Evolutionary conservation across 2,888 invertebrate species (phyloP), one percentile per base, ranked within the genome.

Genomic region (Melikaiella ostensackeni): DNA sequence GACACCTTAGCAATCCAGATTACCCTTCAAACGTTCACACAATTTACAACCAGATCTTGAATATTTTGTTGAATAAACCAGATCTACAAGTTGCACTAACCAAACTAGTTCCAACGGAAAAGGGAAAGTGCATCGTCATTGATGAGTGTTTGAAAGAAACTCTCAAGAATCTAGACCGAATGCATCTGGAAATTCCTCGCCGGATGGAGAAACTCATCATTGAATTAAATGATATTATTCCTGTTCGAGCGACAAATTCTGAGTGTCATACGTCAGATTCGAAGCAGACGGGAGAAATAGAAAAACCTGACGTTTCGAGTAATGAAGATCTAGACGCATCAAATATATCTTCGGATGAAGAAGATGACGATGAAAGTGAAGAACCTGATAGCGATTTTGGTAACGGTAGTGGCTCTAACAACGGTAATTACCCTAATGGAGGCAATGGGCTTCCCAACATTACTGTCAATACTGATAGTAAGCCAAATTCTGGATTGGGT

Each of bases 51-150:
- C 70, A 70, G 1, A 70, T 82, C 50, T 57, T 66, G 8, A 3
- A 30, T 0, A 59, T 77, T 16, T 57, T 85, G 16, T 57, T 81
- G 8, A 24, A 75, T 9, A 66, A 82, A 16, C 76, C 81, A 16
- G 57, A 64, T 19, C 5, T 74, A 7, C 30, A 64, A 7, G 30
- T 30, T 24, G 59, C 74, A 21, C 3, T 82, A 16, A 77, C 61
- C 35, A 73, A 24, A 16, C 50, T 82, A 21, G 74, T 82, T n/a
- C 80, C 82, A 11, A 38, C 11, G 13, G 57, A 74, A 2, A 82
- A 80, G 66, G 11, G 55, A 8, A 75, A 77, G 9, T 82, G 82
- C 42, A 4, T 46, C 1, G 2, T 16, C 30, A 57, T 80, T 19
- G 63, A 35, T 19, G 74, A 74, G 27, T 82, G 82, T 64, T 75